Conservation (phyloP, 1,140 invertebrate species). For the Limonius californicus region DNA sequence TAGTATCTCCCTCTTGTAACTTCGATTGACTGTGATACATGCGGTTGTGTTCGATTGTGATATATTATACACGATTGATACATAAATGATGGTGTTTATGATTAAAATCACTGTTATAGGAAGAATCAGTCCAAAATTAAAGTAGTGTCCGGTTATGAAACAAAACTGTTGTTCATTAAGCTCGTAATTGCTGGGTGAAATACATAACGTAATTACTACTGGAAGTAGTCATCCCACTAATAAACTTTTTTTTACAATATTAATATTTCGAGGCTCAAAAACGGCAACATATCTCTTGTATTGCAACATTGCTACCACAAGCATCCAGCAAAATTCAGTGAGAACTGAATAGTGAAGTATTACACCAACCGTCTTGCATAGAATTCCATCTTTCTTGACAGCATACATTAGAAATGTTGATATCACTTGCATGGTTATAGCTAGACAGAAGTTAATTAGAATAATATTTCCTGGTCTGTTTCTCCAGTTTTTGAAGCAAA, state of each 20-base stretch:
- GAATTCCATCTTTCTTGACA: conserved; percentile 48
- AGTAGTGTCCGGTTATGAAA: neutral
- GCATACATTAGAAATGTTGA: conserved; percentile 50
- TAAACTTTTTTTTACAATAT: conserved; percentile 40
- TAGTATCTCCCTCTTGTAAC: conserved; percentile 45
- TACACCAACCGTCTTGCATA: conserved; percentile 38
- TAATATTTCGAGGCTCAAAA: conserved; percentile 48
- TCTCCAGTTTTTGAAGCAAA: conserved; percentile 58
- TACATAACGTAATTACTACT: conserved; percentile 21
- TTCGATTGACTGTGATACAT: too few relatives aligned
- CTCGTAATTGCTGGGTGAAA: neutral
- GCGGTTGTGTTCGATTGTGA: too few relatives aligned
- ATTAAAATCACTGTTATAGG: neutral
- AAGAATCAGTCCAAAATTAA: neutral
- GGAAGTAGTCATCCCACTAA: conserved; percentile 42
- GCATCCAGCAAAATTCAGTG: conserved; percentile 63
- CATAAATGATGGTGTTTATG: too few relatives aligned
- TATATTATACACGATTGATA: too few relatives aligned
- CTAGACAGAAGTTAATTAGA: conserved; percentile 55
- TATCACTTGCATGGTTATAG: conserved; percentile 55
- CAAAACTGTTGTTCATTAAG: neutral
- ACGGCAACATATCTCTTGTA: conserved; percentile 60
- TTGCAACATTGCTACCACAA: conserved; percentile 59
- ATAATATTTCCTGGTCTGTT: conserved; percentile 59
- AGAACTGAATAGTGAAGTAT: conserved; percentile 59